A percentile compares a stretch with the other conserved stretches of the same genome.
Evolutionary conservation across 2,888 invertebrate species (phyloP).

Genomic region (Ennomos quercinarius): DNA sequence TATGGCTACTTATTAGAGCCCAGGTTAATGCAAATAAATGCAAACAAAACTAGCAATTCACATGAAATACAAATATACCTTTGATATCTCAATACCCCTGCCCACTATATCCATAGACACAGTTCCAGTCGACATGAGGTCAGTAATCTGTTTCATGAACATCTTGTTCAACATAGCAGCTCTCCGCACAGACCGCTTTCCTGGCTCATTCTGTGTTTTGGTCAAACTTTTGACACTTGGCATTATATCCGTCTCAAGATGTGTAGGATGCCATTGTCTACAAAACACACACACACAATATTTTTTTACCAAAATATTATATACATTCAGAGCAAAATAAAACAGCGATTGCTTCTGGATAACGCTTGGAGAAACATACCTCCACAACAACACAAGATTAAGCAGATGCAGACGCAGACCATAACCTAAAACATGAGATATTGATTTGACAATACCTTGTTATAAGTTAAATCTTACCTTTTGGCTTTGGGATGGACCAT

Average conservation of each 20-base stretch:
- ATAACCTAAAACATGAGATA: constrained; percentile 21
- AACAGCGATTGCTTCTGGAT: background rate
- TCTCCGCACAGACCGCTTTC: constrained; percentile 85
- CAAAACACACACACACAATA: constrained; percentile 27
- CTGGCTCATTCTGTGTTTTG: constrained; percentile 78
- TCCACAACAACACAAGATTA: constrained; percentile 17
- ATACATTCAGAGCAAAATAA: constrained; percentile 14
- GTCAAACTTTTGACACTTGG: constrained; percentile 72
- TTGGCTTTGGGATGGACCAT: constrained; percentile 72
- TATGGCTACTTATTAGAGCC: too few relatives aligned
- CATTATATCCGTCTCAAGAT: constrained; percentile 51
- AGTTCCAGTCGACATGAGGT: constrained; percentile 90
- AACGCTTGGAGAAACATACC: too few relatives aligned
- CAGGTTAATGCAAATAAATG: too few relatives aligned
- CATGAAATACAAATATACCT: constrained; percentile 64
- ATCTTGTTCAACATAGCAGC: constrained; percentile 90
- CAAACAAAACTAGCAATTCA: background rate
- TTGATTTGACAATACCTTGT: too few relatives aligned
- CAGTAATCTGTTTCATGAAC: constrained; percentile 93
- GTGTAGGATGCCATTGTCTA: constrained; percentile 70
- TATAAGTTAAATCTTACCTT: constrained; percentile 51
- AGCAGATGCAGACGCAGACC: constrained; percentile 2
- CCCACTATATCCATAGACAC: constrained; percentile 86
- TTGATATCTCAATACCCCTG: constrained; percentile 89
- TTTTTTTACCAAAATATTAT: too few relatives aligned